A percentile compares a stretch with the other conserved stretches of the same genome.
Evolutionary conservation across 2,797 vertebrate genomes (phyloP).

Genomic region (Crax fasciolata): DNA sequence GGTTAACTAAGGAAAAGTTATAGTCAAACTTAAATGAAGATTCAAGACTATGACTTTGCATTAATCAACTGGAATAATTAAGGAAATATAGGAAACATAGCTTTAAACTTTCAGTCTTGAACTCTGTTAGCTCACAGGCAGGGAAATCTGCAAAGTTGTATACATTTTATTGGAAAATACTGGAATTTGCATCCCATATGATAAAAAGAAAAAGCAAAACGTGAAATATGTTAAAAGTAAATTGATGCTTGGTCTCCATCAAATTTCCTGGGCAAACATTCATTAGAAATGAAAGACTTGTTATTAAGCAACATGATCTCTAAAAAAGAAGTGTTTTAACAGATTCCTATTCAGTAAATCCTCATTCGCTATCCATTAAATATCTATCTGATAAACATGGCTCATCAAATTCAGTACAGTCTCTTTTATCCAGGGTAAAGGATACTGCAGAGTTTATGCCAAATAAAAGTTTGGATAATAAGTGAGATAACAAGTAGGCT

Average conservation of each 20-base stretch:
- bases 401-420: background rate
- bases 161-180: background rate
- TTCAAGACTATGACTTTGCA: background rate
- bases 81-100: background rate
- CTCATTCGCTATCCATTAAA: background rate
- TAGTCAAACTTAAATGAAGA: background rate
- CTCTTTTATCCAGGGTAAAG: background rate
- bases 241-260: background rate
- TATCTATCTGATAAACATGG: background rate
- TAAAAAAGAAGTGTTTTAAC: background rate
- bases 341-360: background rate
- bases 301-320: background rate
- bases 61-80: background rate
- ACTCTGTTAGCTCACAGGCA: background rate
- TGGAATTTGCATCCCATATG: background rate
- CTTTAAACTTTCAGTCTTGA: background rate
- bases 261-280: background rate
- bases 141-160: background rate
- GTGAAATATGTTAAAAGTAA: background rate
- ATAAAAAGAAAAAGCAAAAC: background rate
- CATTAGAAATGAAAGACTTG: background rate
- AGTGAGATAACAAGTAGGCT: background rate
- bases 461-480: background rate
- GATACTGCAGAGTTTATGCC: accelerated
- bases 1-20: background rate